Evolutionary conservation across 2,113 vertebrate genomes (phyloP).

Genomic region (Stegostoma tigrinum): DNA sequence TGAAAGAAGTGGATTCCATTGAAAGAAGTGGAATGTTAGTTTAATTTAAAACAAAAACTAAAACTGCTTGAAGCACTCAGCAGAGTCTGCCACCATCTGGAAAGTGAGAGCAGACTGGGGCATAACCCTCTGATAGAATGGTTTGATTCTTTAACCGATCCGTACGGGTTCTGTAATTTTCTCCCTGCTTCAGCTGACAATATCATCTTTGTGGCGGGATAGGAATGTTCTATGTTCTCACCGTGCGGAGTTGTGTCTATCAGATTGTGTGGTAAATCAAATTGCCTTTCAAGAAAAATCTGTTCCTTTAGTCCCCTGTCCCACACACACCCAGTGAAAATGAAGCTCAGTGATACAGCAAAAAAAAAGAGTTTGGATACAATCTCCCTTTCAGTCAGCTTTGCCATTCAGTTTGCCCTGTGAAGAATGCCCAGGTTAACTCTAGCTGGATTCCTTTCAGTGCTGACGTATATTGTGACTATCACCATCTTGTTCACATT

Average conservation of each 20-base stretch:
- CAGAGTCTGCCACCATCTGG: conserved; percentile 30
- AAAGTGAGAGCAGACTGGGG: conserved; percentile 1
- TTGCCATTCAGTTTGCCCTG: neutral
- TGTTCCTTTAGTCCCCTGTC: neutral
- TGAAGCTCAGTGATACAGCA: conserved; percentile 7
- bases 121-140: neutral
- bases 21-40: conserved; percentile 26
- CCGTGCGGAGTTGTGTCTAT: neutral
- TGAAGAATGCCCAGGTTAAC: neutral
- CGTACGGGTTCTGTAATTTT: neutral
- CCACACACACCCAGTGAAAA: neutral
- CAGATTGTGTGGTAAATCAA: neutral
- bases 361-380: neutral
- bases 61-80: conserved; percentile 30
- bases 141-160: neutral
- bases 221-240: neutral
- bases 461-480: neutral
- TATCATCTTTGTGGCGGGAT: neutral
- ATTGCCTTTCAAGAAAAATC: neutral
- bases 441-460: neutral
- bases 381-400: neutral
- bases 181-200: neutral
- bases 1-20: conserved; percentile 19
- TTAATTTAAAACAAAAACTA: conserved; percentile 29
- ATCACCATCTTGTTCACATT: neutral